These are phyloP conservation scores for Hetaerina americana DNA, from an alignment of 1,140 invertebrate species.

Conservation along the genomic window DNA sequence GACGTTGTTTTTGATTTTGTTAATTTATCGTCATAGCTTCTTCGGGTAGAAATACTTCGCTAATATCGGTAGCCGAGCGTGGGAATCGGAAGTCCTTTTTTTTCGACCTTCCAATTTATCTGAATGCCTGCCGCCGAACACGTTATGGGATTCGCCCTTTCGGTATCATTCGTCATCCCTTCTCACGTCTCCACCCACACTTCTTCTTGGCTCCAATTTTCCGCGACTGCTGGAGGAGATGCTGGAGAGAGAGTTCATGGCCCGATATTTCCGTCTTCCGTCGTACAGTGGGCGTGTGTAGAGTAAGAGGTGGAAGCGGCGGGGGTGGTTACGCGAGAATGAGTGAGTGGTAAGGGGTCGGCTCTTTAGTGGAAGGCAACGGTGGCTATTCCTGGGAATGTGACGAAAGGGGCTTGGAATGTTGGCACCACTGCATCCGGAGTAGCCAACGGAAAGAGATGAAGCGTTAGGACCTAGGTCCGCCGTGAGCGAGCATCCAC, in stretches of 20 bases:
- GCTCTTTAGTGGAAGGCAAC: background rate
- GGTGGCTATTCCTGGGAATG: background rate
- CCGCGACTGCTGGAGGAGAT: background rate
- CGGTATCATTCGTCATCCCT: no score
- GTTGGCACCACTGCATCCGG: background rate
- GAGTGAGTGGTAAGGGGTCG: no score
- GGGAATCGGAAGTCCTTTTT: no score
- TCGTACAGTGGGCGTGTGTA: background rate
- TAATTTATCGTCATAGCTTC: no score
- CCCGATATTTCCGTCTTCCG: background rate
- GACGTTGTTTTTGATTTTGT: no score
- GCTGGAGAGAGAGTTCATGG: background rate
- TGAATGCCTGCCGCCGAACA: no score
- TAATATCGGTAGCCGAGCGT: no score
- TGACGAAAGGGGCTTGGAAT: background rate
- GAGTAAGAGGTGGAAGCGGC: background rate
- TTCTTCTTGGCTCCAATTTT: no score
- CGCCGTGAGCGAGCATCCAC: background rate
- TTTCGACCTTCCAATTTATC: no score
- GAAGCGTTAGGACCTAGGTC: background rate
- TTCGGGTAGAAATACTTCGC: no score
- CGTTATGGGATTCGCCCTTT: no score
- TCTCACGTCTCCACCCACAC: no score
- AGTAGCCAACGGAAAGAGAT: background rate
- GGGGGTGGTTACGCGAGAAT: background rate